Conservation (phyloP, 64 coral and sea anemone genomes). For the Actinia tenebrosa region DNA sequence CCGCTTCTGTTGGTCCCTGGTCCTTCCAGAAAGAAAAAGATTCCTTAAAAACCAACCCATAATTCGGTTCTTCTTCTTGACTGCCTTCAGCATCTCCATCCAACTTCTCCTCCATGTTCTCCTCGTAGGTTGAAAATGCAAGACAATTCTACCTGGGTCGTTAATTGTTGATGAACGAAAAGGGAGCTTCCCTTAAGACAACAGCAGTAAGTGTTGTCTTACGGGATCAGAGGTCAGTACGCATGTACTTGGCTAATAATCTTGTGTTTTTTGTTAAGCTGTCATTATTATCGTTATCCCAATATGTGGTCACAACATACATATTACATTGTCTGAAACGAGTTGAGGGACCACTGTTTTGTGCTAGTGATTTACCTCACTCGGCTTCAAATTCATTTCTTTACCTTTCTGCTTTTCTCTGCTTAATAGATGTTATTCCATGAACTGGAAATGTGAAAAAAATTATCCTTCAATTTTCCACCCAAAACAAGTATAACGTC, state of each 20-base stretch:
- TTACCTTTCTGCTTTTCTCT: too few species aligned
- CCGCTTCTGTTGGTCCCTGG: background rate
- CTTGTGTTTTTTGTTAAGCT: background rate
- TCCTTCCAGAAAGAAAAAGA: background rate
- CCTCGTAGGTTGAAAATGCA: background rate
- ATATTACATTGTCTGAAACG: background rate
- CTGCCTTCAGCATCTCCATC: background rate
- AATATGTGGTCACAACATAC: background rate
- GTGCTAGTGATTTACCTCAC: too few species aligned
- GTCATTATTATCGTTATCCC: background rate
- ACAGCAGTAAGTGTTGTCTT: background rate
- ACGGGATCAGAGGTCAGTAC: conserved; percentile 1
- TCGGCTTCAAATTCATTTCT: too few species aligned
- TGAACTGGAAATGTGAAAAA: too few species aligned
- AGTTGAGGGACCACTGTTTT: too few species aligned
- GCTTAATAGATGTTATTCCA: too few species aligned
- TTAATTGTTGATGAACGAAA: background rate
- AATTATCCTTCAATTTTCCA: too few species aligned
- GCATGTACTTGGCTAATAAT: background rate
- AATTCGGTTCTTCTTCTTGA: conserved; percentile 18
- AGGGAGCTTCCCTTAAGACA: background rate
- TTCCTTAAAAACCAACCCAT: conserved; percentile 18
- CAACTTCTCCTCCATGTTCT: background rate
- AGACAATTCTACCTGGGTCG: background rate
- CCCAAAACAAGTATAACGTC: too few species aligned